Percentiles rank a stretch among this genome's conserved stretches.
These are phyloP conservation scores for Amphipyra tragopoginis DNA, from an alignment of 2,888 invertebrate species.

Conservation along the genomic window DNA sequence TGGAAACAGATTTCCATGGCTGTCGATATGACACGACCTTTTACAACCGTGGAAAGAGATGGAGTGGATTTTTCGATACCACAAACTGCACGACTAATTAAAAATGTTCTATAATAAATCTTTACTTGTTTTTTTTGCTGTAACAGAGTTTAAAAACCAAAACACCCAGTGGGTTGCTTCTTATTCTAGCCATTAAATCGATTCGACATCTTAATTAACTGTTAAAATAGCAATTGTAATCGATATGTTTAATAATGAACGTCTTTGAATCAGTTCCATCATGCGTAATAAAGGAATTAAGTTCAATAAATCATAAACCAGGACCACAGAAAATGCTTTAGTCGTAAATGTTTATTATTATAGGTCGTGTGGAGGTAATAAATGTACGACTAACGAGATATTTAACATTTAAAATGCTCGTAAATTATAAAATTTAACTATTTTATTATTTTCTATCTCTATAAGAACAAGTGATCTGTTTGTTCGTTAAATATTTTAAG, in stretches of 20 bases:
- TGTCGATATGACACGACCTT: too few species aligned
- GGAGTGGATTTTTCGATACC: too few species aligned
- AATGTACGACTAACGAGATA: conserved; percentile 17
- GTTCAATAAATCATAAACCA: conserved; percentile 5
- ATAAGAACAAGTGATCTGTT: background rate
- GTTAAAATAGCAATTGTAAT: conserved; percentile 10
- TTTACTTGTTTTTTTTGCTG: too few species aligned
- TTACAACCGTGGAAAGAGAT: too few species aligned
- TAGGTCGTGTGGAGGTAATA: conserved; percentile 37
- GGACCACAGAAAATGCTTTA: background rate
- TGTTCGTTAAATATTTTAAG: background rate
- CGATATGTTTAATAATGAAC: conserved; percentile 6
- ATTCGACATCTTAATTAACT: conserved; percentile 19
- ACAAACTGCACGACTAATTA: too few species aligned
- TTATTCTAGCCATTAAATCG: background rate
- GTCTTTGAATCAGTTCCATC: conserved; percentile 13
- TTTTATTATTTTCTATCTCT: background rate
- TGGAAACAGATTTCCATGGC: too few species aligned
- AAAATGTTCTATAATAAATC: too few species aligned
- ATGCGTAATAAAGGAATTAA: conserved; percentile 15
- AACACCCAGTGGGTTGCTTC: background rate
- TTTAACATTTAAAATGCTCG: conserved; percentile 3
- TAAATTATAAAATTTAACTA: conserved; percentile 18
- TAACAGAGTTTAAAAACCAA: too few species aligned
- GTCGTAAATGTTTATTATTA: conserved; percentile 39